Percentiles rank a stretch among this genome's conserved stretches.
Conservation (phyloP, 2,888 invertebrate species). For the Gerris lacustris region DNA sequence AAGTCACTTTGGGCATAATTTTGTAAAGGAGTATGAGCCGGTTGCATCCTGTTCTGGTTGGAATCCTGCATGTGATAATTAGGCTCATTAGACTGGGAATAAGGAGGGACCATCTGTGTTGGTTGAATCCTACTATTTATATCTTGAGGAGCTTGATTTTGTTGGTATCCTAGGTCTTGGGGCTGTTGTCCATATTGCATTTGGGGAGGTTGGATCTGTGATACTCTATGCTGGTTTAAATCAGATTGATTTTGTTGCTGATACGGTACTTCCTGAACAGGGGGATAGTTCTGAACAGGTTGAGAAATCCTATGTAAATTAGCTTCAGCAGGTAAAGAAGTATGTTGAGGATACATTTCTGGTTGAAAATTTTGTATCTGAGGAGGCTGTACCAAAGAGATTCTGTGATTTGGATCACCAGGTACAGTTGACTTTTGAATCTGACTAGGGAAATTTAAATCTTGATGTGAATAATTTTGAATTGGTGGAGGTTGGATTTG, state of each 20-base stretch:
- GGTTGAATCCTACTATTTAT: neutral
- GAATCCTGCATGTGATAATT: constrained; percentile 23
- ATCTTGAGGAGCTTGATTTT: neutral
- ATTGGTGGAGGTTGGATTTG: constrained; percentile 9
- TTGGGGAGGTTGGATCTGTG: constrained; percentile 36
- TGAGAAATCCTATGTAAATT: constrained; percentile 2
- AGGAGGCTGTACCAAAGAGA: constrained; percentile 8
- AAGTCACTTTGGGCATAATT: neutral
- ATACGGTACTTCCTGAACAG: neutral
- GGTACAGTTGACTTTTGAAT: neutral
- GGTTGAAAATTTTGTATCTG: neutral
- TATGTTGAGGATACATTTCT: constrained; percentile 32
- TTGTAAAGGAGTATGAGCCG: neutral
- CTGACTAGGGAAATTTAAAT: neutral
- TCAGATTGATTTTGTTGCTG: neutral
- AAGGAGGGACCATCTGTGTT: neutral
- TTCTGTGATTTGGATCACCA: constrained; percentile 13
- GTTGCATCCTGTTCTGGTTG: neutral
- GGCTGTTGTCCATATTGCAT: constrained; percentile 21
- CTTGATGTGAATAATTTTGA: neutral
- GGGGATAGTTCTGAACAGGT: constrained; percentile 1
- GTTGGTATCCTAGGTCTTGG: constrained; percentile 1
- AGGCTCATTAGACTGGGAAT: neutral
- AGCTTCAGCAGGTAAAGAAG: constrained; percentile 4
- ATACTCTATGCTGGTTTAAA: constrained; percentile 31